phyloP scores from a whole-genome alignment of 2,888 invertebrate genomes.

The Diloba caeruleocephala region DNA sequence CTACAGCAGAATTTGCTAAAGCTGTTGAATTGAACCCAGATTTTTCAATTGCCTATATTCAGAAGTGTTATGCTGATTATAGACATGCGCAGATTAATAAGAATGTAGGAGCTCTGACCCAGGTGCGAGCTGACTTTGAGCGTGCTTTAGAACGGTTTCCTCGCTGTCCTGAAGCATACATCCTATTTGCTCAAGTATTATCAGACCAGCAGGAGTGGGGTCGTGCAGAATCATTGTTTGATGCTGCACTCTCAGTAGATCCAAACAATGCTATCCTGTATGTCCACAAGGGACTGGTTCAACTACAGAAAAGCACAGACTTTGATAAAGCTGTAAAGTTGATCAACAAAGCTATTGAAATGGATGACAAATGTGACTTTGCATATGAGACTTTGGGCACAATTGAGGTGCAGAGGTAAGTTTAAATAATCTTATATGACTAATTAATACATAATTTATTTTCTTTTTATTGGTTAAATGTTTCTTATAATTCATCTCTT shows the following conservation, averaged over 20 bases:
- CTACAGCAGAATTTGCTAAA: slow-evolving; percentile 94
- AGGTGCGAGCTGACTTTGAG: slow-evolving; percentile 93
- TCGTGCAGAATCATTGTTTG: slow-evolving; percentile 94
- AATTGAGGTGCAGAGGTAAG: slow-evolving; percentile 97
- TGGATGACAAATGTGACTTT: slow-evolving; percentile 97
- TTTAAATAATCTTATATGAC: background rate
- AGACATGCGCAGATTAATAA: slow-evolving; percentile 90
- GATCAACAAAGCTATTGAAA: slow-evolving; percentile 94
- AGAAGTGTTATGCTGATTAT: slow-evolving; percentile 97
- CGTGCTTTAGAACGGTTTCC: slow-evolving; percentile 94
- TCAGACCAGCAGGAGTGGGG: slow-evolving; percentile 95
- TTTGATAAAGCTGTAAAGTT: slow-evolving; percentile 93
- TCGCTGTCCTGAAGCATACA: slow-evolving; percentile 95
- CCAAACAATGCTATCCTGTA: slow-evolving; percentile 95
- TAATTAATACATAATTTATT: background rate
- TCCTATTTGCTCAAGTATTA: slow-evolving; percentile 96
- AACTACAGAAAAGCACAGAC: slow-evolving; percentile 95
- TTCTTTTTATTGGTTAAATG: background rate
- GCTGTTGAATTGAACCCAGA: slow-evolving; percentile 95
- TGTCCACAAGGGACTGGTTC: slow-evolving; percentile 95
- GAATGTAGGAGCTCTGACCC: slow-evolving; percentile 90
- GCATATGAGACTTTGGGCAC: slow-evolving; percentile 98
- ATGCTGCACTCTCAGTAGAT: slow-evolving; percentile 94
- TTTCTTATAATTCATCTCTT: slow-evolving; percentile 23
- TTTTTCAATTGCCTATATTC: slow-evolving; percentile 95